These are phyloP conservation scores for Rhinophrynus dorsalis DNA, from an alignment of 2,797 vertebrate genomes.

Conservation along the genomic window DNA sequence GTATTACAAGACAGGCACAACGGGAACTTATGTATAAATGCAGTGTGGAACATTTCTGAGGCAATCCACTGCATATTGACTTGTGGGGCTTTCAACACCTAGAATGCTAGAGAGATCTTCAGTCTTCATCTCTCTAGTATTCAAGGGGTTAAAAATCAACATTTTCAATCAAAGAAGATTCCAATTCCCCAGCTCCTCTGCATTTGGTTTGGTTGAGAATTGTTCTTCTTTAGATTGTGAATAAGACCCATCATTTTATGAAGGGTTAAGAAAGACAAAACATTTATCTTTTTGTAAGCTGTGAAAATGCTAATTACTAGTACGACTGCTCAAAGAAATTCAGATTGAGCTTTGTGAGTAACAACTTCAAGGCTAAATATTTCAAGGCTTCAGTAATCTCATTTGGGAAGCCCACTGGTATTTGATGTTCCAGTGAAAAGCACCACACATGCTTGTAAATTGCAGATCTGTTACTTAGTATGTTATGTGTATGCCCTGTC, in stretches of 20 bases:
- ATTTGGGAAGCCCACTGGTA: constrained; percentile 37
- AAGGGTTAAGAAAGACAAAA: not conserved
- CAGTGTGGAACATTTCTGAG: too few species aligned
- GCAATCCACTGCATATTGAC: too few species aligned
- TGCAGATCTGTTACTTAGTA: constrained; percentile 2
- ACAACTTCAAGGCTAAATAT: constrained; percentile 22
- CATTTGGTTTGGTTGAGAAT: too few species aligned
- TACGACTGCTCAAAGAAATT: constrained; percentile 6
- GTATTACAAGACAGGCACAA: too few species aligned
- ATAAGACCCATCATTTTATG: not conserved
- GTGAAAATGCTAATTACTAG: constrained; percentile 25
- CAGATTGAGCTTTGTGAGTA: not conserved
- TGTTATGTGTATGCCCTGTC: not conserved
- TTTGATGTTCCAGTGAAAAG: constrained; percentile 28
- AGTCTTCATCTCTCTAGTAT: too few species aligned
- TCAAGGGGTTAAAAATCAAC: too few species aligned
- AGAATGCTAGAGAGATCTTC: too few species aligned
- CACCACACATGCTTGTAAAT: constrained; percentile 7
- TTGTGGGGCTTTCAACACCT: too few species aligned
- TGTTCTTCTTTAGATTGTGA: too few species aligned
- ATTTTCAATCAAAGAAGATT: too few species aligned
- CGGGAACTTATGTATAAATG: too few species aligned
- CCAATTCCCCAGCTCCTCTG: too few species aligned
- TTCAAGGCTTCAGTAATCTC: constrained; percentile 32
- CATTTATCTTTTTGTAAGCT: not conserved